Conservation (phyloP, 2,113 vertebrate species). For the Piaya cayana region DNA sequence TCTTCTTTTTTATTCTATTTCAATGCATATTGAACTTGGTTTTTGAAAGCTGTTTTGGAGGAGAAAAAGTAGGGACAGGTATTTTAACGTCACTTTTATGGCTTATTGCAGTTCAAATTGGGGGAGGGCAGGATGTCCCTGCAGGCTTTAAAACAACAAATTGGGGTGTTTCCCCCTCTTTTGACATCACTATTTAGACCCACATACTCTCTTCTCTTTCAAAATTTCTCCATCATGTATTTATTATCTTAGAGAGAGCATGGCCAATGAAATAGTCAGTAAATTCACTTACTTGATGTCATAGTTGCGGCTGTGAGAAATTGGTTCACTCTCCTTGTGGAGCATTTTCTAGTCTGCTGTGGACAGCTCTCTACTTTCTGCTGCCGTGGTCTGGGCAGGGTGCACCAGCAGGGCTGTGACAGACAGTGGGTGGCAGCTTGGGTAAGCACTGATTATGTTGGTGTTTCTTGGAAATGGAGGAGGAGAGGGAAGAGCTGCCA, state of each 20-base stretch:
- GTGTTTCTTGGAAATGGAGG: background rate
- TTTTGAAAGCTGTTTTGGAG: background rate
- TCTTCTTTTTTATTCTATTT: background rate
- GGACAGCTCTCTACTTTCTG: rapidly evolving
- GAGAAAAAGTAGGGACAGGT: background rate
- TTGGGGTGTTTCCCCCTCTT: rapidly evolving
- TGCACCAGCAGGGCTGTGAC: background rate
- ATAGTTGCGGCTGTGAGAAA: background rate
- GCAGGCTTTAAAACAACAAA: background rate
- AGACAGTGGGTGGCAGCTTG: rapidly evolving
- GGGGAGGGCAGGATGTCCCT: too few relatives aligned
- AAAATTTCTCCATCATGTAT: background rate
- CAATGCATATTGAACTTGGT: background rate
- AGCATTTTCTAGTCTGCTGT: background rate
- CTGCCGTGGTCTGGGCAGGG: background rate
- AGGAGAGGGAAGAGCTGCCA: background rate
- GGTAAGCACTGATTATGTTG: background rate
- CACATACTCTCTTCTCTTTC: background rate
- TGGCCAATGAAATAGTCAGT: background rate
- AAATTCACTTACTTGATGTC: background rate
- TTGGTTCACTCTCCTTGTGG: rapidly evolving
- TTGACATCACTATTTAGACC: background rate
- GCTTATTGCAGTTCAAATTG: background rate
- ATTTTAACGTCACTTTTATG: background rate
- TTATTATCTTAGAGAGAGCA: background rate